phyloP scores from a whole-genome alignment of 2,797 vertebrate species.

The Sparus aurata region DNA sequence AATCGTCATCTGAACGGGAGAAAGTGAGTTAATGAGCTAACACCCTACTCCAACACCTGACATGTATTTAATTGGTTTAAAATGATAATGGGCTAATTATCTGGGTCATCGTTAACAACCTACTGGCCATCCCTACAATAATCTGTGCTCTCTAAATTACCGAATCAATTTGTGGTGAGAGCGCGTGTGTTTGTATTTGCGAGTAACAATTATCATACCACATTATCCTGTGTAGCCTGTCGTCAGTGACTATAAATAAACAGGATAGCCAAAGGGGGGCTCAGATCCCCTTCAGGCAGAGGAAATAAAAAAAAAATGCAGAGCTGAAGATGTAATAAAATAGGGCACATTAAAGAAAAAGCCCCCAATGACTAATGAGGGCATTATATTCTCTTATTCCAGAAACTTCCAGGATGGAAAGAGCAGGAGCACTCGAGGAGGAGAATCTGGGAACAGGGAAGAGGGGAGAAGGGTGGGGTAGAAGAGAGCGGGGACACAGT shows the following conservation, averaged over 20 bases:
- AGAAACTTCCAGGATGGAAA: conserved; percentile 48
- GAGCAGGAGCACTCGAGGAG: conserved; percentile 29
- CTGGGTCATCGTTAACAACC: conserved; percentile 67
- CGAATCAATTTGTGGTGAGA: conserved; percentile 64
- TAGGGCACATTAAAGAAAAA: conserved; percentile 44
- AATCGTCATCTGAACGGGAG: conserved; percentile 40
- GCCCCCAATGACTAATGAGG: conserved; percentile 51
- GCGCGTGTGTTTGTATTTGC: conserved; percentile 50
- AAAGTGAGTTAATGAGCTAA: conserved; percentile 65
- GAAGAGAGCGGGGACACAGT: conserved; percentile 52
- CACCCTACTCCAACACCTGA: conserved; percentile 43
- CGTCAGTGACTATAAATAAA: conserved; percentile 66
- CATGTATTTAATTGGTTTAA: conserved; percentile 70
- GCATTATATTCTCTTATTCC: conserved; percentile 43
- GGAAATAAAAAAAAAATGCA: conserved; percentile 41
- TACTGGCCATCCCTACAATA: conserved; percentile 55
- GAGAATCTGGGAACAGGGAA: conserved; percentile 23
- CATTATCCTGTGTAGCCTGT: conserved; percentile 51
- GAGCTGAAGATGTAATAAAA: conserved; percentile 51
- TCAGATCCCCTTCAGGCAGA: conserved; percentile 48
- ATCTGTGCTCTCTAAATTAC: conserved; percentile 56
- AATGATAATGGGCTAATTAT: conserved; percentile 74
- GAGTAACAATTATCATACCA: conserved; percentile 64
- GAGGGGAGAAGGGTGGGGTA: conserved; percentile 33
- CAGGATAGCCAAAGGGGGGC: conserved; percentile 58